Evolutionary conservation across 2,797 vertebrate species (phyloP).

Genomic region (Lacerta agilis): DNA sequence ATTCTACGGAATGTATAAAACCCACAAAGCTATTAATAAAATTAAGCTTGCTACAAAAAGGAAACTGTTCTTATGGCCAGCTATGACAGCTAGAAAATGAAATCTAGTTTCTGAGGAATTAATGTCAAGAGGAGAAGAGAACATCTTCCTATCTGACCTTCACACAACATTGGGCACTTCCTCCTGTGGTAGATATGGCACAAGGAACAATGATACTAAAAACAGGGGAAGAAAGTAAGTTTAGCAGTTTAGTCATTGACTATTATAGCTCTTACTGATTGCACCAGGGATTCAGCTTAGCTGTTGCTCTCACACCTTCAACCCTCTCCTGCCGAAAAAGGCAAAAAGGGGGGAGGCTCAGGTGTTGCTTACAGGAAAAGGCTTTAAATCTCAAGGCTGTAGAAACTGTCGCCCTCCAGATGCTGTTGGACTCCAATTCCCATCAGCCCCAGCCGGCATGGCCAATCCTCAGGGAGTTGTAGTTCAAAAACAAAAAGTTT

Average conservation of each 20-base stretch:
- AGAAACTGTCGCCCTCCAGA: too few species aligned
- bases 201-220: neutral
- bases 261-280: neutral
- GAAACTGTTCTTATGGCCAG: constrained; percentile 53
- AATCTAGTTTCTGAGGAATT: constrained; percentile 58
- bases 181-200: constrained; percentile 56
- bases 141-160: constrained; percentile 66
- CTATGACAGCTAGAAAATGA: constrained; percentile 31
- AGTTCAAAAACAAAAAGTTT: neutral
- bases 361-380: too few species aligned
- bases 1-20: constrained; percentile 37
- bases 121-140: constrained; percentile 57
- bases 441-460: too few species aligned
- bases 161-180: constrained; percentile 67
- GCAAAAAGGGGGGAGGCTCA: too few species aligned
- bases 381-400: too few species aligned
- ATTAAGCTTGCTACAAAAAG: neutral
- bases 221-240: neutral
- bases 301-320: neutral
- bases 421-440: too few species aligned
- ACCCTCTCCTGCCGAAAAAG: too few species aligned
- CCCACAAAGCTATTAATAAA: constrained; percentile 56
- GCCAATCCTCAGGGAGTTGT: neutral
- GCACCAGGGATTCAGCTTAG: neutral
- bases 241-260: neutral